phyloP scores from a whole-genome alignment of 1,140 invertebrate species.

The Asbolus verrucosus region DNA sequence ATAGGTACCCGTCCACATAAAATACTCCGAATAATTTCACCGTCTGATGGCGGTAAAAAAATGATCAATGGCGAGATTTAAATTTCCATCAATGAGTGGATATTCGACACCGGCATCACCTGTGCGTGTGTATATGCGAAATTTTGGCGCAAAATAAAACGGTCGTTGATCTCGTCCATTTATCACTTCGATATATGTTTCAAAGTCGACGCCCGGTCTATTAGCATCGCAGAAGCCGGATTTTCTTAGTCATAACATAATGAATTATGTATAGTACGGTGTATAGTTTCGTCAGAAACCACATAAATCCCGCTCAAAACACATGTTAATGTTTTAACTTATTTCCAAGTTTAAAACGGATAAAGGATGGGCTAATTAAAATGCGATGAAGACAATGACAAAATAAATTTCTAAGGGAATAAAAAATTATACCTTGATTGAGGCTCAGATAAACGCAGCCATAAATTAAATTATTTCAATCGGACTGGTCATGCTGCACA shows the following conservation, averaged over 20 bases:
- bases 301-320: conserved; percentile 28
- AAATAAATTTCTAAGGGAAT: conserved; percentile 23
- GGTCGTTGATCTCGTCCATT: conserved; percentile 24
- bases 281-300: conserved; percentile 40
- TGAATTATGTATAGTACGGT: conserved; percentile 39
- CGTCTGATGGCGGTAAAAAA: not conserved
- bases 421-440: conserved; percentile 21
- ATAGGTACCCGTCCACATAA: not conserved
- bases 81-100: not conserved
- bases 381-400: conserved; percentile 37
- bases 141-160: not conserved
- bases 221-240: conserved; percentile 40
- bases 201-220: conserved; percentile 32
- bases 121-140: too few relatives aligned
- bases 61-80: not conserved
- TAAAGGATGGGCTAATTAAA: conserved; percentile 36
- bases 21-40: too few relatives aligned
- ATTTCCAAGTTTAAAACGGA: conserved; percentile 23
- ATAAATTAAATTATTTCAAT: not conserved
- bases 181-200: conserved; percentile 24
- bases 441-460: not conserved
- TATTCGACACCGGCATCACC: not conserved
- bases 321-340: conserved; percentile 38
- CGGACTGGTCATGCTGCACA: too few relatives aligned
- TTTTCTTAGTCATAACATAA: conserved; percentile 42